Base-by-base conservation (phyloP, 1,140 invertebrate genomes). In the Meloidogyne exigua region DNA sequence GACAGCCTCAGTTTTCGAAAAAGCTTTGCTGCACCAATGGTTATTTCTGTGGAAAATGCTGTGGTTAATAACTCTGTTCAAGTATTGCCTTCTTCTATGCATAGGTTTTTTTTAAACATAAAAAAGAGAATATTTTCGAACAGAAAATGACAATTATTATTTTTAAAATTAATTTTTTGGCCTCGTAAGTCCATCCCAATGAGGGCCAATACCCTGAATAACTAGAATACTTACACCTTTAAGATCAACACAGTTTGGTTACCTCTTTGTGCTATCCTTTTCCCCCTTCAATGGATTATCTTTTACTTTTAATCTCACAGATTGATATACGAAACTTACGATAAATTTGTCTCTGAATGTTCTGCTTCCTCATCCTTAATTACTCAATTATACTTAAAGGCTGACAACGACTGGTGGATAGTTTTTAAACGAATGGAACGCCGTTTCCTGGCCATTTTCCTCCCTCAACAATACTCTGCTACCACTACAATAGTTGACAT, bases 371-470 rank as follows among this genome's bases (percentile, higher is more conserved):
- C 64, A 21, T 28, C 49, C 13, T 75, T 36, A 25, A 64, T 75
- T 42, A 44, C 78, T 26, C 79, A 80, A 73, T 39, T 80, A 18
- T 76, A 57, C 62, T 26, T 82, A 2, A 80, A 80, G 62, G 72
- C 79, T 23, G 79, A 81, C 15, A 81, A 81, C 42, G 79, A 80
- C 72, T 80, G 79, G 79, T 80, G 79, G 79, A 71, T 80, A 23
- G 73, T 80, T 69, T 81, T 80, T 25, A 80, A 81, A 64, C 82
- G 75, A 68, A 68, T 75, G 26, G 70, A 72, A 25, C 32, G 76
- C 15, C 77, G 77, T 5, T 62, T 79, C 26, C 49, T 79, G 49
- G 66, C 71, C 13, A 23, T 80, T 18, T 80, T 80, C 49, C 26
- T 80, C 42, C 72, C 73, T 13, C 72, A 66, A 49, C 44, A 49